Evolutionary conservation across 2,797 vertebrate species (phyloP), one percentile per base, ranked within the genome.

Genomic region (Phrynocephalus guinanensis): DNA sequence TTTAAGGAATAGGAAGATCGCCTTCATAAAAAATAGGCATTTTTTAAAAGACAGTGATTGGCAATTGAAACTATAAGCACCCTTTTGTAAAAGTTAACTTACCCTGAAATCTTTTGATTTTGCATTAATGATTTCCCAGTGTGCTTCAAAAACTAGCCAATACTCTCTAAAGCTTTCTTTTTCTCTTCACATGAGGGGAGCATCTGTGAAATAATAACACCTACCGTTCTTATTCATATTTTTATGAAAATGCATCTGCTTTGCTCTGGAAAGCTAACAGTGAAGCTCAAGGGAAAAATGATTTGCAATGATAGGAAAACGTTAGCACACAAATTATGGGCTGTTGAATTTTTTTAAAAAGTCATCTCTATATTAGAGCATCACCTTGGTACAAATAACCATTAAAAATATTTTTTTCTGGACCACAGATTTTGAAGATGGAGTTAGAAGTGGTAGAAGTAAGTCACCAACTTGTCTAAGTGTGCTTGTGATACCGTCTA

Each of bases 11-110:
- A 60, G 28, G 6, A 60, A 52, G 28, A 79, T 9, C 7, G 20
- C 16, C 20, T 7, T 60, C 87, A 89, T 33, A 52, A 56, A 56
- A 56, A 56, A 56, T 56, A 89, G 92, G 91, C 79, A 28, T 93
- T 88, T 94, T 92, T 91, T 44, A 48, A 71, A 71, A 91, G 0
- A 11, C 52, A 56, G 60, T 2, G 90, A 94, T 92, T 94, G 89
- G 86, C 44, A 90, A 79, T 83, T 95, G 93, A 91, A 89, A 86
- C 71, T 91, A 91, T 0, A 48, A 92, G 88, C 92, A 91, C 73
- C 89, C 94, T 94, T 95, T 95, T 92, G 92, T 94, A 94, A 89
- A 91, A 94, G 91, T 93, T 95, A 95, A 95, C 91, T 93, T 94
- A 93, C 90, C 89, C 91, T 95, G 91, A 94, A 93, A 63, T 93